Evolutionary conservation across 2,113 vertebrate species (phyloP).

Genomic region (Coptodon bakossiorum): DNA sequence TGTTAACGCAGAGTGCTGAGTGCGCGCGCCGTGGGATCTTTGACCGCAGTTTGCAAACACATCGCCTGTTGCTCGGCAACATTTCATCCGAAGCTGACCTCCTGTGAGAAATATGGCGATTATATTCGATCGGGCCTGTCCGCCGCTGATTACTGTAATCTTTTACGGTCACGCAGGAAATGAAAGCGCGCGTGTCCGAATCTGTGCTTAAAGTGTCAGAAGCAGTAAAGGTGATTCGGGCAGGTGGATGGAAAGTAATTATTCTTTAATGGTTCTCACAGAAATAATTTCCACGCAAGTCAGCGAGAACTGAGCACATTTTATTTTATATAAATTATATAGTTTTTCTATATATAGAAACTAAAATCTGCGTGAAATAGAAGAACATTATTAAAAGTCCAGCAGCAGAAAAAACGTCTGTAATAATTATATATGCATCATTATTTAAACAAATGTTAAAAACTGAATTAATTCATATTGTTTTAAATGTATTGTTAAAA

Average conservation of each 20-base stretch:
- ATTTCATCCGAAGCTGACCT: conserved; percentile 83
- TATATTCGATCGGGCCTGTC: conserved; percentile 77
- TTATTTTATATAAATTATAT: not conserved
- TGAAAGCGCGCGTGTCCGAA: not conserved
- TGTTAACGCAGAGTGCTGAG: conserved; percentile 79
- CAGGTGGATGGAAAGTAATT: not conserved
- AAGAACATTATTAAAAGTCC: not conserved
- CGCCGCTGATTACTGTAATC: conserved; percentile 82
- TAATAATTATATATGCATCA: not conserved
- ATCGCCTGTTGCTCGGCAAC: conserved; percentile 81
- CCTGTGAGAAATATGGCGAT: conserved; percentile 24
- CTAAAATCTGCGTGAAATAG: not conserved
- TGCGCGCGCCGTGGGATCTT: conserved; percentile 70
- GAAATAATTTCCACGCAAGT: not conserved
- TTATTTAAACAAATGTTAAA: not conserved
- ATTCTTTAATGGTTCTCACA: not conserved
- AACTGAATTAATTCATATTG: not conserved
- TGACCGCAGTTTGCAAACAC: conserved; percentile 4
- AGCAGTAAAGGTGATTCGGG: fast-evolving
- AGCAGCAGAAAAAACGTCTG: not conserved
- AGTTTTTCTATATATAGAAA: fast-evolving
- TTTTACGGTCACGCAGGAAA: conserved; percentile 64
- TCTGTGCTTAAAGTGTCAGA: not conserved
- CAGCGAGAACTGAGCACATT: not conserved
- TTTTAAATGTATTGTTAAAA: fast-evolving